These are phyloP conservation scores for Spatulosminthurus flaviceps DNA, from an alignment of 2,888 invertebrate species.

Conservation along the genomic window DNA sequence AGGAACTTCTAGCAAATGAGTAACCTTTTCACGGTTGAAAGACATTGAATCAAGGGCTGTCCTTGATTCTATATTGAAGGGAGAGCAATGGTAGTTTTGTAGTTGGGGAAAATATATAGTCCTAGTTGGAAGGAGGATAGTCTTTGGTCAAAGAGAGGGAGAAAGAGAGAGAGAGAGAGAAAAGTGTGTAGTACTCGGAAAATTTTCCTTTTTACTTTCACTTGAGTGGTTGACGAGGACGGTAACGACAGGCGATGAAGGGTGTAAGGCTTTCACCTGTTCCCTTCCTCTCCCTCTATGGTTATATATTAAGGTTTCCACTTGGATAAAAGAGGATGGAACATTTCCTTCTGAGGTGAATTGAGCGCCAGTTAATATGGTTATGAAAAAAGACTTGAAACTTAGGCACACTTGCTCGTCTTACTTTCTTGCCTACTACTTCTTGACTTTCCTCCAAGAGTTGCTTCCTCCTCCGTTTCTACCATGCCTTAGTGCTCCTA, in stretches of 20 bases:
- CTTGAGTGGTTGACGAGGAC: slow-evolving; percentile 22
- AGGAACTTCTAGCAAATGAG: slow-evolving; percentile 30
- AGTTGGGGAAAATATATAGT: slow-evolving; percentile 1
- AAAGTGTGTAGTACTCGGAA: slow-evolving; percentile 31
- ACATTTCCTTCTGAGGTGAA: too few relatives aligned
- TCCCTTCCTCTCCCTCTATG: neutral
- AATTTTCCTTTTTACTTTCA: slow-evolving; percentile 22
- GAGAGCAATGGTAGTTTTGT: neutral
- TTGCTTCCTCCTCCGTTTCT: too few relatives aligned
- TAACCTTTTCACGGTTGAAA: slow-evolving; percentile 35
- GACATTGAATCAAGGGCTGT: neutral
- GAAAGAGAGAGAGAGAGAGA: too few relatives aligned
- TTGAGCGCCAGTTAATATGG: neutral
- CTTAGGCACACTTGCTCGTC: neutral
- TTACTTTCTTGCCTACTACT: neutral
- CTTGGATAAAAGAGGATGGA: too few relatives aligned
- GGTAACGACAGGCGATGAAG: slow-evolving; percentile 1
- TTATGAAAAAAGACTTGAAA: neutral
- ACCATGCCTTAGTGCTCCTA: too few relatives aligned
- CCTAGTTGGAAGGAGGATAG: slow-evolving; percentile 11
- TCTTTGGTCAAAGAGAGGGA: neutral
- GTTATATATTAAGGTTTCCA: too few relatives aligned
- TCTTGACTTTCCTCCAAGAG: too few relatives aligned
- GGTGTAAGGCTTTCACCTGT: slow-evolving; percentile 12
- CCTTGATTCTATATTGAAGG: neutral